Evolutionary conservation across 2,797 vertebrate species (phyloP), one percentile per base, ranked within the genome.

Genomic region (Atherinosoma microstoma): DNA sequence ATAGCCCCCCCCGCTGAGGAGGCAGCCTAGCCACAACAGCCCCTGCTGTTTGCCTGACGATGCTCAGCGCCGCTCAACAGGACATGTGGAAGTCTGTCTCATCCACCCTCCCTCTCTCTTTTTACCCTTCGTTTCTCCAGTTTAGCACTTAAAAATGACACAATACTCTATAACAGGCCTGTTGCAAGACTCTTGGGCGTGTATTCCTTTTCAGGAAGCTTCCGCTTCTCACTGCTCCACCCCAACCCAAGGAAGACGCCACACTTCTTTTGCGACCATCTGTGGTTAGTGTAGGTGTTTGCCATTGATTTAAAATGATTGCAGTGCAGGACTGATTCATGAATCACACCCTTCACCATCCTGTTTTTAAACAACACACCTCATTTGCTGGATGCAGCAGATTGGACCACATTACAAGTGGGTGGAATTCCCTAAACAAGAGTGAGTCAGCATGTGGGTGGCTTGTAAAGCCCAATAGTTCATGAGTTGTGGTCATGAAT

Each of bases 401-500:
- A 34, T 15, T 18, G 30, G 57, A 61, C 63, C 29, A 57, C n/a
- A 51, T 57, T 60, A 51, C 22, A 75, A 58, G 86, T 87, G 84
- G 87, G 85, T 76, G 90, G 85, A 87, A 80, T 77, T 73, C 71
- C 77, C 56, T 73, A 4, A 72, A 70, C 40, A 61, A 27, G 3
- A 54, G 27, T 88, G 85, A 92, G 47, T 89, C 84, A 90, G 36
- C n/a, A 35, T 49, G 85, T 83, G 75, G 74, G 78, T 56, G 75
- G 71, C 29, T 68, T 76, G 20, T 42, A 32, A 82, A 64, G 15
- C n/a, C 36, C n/a, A 6, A 36, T 38, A 66, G 71, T 57, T 69
- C 15, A 30, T 73, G 58, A 67, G 27, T 61, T 35, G n/a, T 6
- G 9, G n/a, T 60, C 24, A 59, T n/a, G 6, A 20, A 47, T 47